Base-by-base conservation (phyloP, 2,888 invertebrate species). In the Lissonota sp. region DNA sequence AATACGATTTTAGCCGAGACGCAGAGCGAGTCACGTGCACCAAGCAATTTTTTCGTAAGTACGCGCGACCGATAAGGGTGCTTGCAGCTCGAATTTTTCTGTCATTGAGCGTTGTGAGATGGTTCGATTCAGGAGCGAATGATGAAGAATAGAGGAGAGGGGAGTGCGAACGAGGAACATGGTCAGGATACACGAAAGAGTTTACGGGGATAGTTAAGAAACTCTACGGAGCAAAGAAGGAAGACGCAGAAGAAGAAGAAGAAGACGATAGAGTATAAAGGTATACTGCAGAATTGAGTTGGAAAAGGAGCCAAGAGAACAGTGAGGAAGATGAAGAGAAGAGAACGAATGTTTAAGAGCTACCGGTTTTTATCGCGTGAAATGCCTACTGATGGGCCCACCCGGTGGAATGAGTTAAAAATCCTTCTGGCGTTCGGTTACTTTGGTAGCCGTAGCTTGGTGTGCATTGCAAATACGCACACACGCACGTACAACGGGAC, bases 311-410 rank as follows among this genome's bases (percentile, higher is more conserved):
- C 7, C 42, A 63, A 14, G 66, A 37, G 58, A 42, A 26, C 12
- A 26, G 26, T 60, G 16, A 55, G 46, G 67, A 39, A 67, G 39
- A 53, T 12, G 14, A 67, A 44, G 39, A 39, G 51, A 26, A 67
- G 26, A 26, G 63, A 72, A 76, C 55, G 58, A 73, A 83, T 79
- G 82, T 79, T 81, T 75, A 83, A 79, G 83, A 82, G 83, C 83
- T 83, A 83, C 83, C 82, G 83, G 83, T 83, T 83, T 83, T 83
- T 83, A 83, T 82, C 83, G 82, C 83, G 83, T 83, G 83, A 83
- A 82, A 82, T 82, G 82, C 75, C 82, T 78, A 79, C 72, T 74
- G 81, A 66, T 79, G 79, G 71, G 82, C 73, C 81, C 83, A 78
- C 81, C 81, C 81, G 74, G 71, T 40, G 77, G 79, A 60, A 51